Base-by-base conservation (phyloP, 2,797 vertebrate genomes). In the Margarornis squamiger region DNA sequence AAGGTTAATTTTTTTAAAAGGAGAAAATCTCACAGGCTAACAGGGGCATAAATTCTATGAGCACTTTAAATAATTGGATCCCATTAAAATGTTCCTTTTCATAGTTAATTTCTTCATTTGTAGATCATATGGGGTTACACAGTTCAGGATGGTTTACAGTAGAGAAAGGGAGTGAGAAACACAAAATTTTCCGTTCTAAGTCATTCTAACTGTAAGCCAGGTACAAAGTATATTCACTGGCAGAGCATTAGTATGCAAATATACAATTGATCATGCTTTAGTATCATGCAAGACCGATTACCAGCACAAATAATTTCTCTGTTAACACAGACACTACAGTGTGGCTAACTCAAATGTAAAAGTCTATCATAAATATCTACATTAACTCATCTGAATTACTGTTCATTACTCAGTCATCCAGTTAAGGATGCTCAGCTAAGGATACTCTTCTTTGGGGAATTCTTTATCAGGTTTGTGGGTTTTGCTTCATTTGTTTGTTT, bases 71-170 rank as follows among this genome's bases (percentile, higher is more conserved):
- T 65, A 78, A 78, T 57, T 71, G 59, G 2, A 7, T 74, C 17
- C 36, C 11, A 66, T 91, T 76, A 74, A 89, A 87, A 45, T n/a
- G 8, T 41, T 89, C n/a, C 4, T 85, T 90, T 74, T 63, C 45
- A 59, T 46, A 49, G 38, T 10, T 83, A 73, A 76, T 85, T 12
- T 63, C 51, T 82, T 87, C 0, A 7, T 67, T 92, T 89, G 29
- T 49, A 67, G 32, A 82, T 88, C 11, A 4, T 30, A 45, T 7
- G 10, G 8, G 26, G 7, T 79, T 82, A 59, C 0, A 8, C 4
- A 68, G 66, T 62, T 92, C 70, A 75, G 36, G 51, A 59, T 26
- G 6, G 24, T 67, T 86, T 65, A 45, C 48, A 80, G 62, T 32
- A 23, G 16, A 45, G 58, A 20, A 89, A 76, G 45, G n/a, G 38